phyloP scores from a whole-genome alignment of 2,113 vertebrate species.

The Puma concolor region DNA sequence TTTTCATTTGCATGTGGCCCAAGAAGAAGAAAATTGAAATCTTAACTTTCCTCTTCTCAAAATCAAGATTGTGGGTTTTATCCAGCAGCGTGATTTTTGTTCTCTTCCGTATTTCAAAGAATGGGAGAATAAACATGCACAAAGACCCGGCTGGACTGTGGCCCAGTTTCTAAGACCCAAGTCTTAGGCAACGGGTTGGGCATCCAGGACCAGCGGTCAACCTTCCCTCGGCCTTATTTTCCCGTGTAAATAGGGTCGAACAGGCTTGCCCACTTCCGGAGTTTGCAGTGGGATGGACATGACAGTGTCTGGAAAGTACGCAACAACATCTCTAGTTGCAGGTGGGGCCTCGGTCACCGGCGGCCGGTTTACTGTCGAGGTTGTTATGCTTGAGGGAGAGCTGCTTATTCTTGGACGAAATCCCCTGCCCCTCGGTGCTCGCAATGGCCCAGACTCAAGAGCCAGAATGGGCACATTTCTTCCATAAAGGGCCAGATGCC shows the following conservation, averaged over 20 bases:
- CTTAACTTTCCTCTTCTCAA: neutral
- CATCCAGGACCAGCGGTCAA: accelerated
- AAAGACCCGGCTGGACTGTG: accelerated
- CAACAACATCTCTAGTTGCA: accelerated
- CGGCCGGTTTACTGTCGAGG: accelerated
- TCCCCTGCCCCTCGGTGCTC: accelerated
- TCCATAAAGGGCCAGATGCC: accelerated
- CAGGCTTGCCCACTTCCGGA: accelerated
- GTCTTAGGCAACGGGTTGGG: accelerated
- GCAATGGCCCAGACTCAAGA: accelerated
- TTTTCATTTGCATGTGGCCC: accelerated
- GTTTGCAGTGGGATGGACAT: accelerated
- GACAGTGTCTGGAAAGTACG: accelerated
- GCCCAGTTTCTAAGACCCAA: accelerated
- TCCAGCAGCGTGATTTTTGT: neutral
- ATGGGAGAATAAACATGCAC: accelerated
- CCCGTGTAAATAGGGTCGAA: accelerated
- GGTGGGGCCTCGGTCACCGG: accelerated
- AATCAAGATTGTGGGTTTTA: neutral
- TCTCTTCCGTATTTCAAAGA: neutral
- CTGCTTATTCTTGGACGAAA: accelerated
- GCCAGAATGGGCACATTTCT: accelerated
- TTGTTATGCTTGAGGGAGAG: neutral
- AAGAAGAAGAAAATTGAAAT: neutral
- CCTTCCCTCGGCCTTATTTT: neutral